A percentile compares a stretch with the other conserved stretches of the same genome.
Evolutionary conservation across 2,888 invertebrate species (phyloP).

Genomic region (Plebejus melissa): DNA sequence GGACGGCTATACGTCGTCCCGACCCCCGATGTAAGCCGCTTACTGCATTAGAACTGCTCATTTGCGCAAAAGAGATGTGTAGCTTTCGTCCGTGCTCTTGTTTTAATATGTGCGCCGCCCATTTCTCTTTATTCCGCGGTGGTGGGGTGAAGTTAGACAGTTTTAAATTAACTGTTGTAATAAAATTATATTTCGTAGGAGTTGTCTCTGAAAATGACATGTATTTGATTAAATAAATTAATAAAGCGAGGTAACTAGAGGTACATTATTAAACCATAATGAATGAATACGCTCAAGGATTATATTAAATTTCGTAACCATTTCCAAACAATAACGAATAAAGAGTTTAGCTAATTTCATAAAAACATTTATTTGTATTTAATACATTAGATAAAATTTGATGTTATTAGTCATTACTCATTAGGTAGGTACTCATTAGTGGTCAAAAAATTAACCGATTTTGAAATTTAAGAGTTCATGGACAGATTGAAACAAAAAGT

Average conservation of each 20-base stretch:
- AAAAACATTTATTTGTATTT: background rate
- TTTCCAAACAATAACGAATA: background rate
- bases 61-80: conserved; percentile 67
- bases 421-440: background rate
- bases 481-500: background rate
- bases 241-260: conserved; percentile 18
- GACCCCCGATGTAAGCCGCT: conserved; percentile 74
- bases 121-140: conserved; percentile 64
- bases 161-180: conserved; percentile 79
- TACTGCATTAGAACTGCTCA: conserved; percentile 72
- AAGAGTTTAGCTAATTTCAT: background rate
- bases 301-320: background rate
- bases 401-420: too few relatives aligned
- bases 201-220: conserved; percentile 76
- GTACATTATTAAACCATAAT: conserved; percentile 24
- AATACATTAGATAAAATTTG: background rate
- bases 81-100: conserved; percentile 54
- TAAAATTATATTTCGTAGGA: conserved; percentile 77
- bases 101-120: conserved; percentile 65
- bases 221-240: conserved; percentile 44
- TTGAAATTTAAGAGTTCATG: background rate
- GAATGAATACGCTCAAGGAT: conserved; percentile 34
- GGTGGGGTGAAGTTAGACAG: conserved; percentile 74
- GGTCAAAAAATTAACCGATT: background rate
- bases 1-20: conserved; percentile 56